Conservation (phyloP, 2,888 invertebrate genomes). For the Leptinotarsa peninsularis region DNA sequence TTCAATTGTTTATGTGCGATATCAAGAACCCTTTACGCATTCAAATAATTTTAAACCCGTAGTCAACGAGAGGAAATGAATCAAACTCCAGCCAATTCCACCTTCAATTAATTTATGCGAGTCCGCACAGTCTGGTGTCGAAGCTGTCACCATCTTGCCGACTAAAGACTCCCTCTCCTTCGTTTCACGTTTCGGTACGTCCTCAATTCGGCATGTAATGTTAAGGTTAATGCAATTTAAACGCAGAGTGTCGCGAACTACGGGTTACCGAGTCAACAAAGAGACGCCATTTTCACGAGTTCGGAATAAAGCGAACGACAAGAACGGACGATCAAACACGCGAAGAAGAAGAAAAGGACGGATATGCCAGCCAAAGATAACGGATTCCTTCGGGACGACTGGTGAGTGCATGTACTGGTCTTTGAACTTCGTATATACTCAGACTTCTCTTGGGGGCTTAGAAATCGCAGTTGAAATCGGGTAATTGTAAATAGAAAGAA, state of each 20-base stretch:
- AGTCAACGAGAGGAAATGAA: background rate
- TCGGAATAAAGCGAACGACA: slow-evolving; percentile 47
- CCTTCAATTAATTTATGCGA: slow-evolving; percentile 62
- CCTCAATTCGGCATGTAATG: slow-evolving; percentile 70
- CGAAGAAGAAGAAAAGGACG: slow-evolving; percentile 12
- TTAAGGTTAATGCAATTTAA: slow-evolving; percentile 70
- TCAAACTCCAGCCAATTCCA: slow-evolving; percentile 51
- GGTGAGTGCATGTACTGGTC: slow-evolving; percentile 47
- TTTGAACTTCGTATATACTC: slow-evolving; percentile 43
- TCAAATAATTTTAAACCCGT: background rate
- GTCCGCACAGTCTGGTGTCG: slow-evolving; percentile 54
- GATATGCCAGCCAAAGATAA: slow-evolving; percentile 16
- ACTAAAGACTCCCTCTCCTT: slow-evolving; percentile 54
- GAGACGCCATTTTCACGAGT: slow-evolving; percentile 63
- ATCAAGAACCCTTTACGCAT: background rate
- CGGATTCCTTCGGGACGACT: slow-evolving; percentile 45
- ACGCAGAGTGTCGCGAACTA: slow-evolving; percentile 66
- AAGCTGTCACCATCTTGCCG: slow-evolving; percentile 54
- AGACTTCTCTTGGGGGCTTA: slow-evolving; percentile 43
- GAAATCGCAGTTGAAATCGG: slow-evolving; percentile 39
- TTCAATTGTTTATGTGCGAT: too few species aligned
- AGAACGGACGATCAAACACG: slow-evolving; percentile 37
- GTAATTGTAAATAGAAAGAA: slow-evolving; percentile 32
- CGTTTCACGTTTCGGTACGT: slow-evolving; percentile 68
- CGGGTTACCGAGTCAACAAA: slow-evolving; percentile 66